Percentiles rank a stretch among this genome's conserved stretches.
Evolutionary conservation across 2,113 vertebrate genomes (phyloP).

Genomic region (Pseudolaguvia tuberculata): DNA sequence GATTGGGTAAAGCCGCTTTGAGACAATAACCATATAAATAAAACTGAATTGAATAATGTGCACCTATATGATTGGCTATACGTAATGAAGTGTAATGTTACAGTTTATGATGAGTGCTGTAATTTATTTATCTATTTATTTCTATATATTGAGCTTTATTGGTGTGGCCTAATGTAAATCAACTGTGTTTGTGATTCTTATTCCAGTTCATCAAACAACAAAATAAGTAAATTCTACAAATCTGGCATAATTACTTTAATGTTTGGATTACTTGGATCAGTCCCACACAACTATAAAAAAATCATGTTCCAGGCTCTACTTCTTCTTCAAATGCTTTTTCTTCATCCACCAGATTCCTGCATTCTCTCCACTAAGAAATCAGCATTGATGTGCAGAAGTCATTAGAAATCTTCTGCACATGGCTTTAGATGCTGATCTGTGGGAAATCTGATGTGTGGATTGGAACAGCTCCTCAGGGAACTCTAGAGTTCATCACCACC

Average conservation of each 20-base stretch:
- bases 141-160: background rate
- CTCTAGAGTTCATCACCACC: conserved; percentile 13
- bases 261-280: background rate
- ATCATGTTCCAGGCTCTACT: background rate
- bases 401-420: conserved; percentile 1
- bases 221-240: background rate
- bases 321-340: background rate
- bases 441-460: background rate
- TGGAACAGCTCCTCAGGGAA: background rate
- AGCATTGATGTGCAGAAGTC: background rate
- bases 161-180: background rate
- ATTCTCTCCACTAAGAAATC: background rate
- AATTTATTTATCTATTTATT: too few relatives aligned
- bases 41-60: too few relatives aligned
- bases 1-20: too few relatives aligned
- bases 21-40: too few relatives aligned
- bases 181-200: background rate
- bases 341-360: background rate
- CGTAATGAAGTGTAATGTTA: too few relatives aligned
- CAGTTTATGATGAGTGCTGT: too few relatives aligned
- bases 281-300: background rate
- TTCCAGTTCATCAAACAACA: background rate
- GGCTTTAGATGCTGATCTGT: conserved; percentile 15
- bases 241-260: too few relatives aligned
- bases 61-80: background rate